Evolutionary conservation across 2,888 invertebrate species (phyloP).

Genomic region (Nezara viridula): DNA sequence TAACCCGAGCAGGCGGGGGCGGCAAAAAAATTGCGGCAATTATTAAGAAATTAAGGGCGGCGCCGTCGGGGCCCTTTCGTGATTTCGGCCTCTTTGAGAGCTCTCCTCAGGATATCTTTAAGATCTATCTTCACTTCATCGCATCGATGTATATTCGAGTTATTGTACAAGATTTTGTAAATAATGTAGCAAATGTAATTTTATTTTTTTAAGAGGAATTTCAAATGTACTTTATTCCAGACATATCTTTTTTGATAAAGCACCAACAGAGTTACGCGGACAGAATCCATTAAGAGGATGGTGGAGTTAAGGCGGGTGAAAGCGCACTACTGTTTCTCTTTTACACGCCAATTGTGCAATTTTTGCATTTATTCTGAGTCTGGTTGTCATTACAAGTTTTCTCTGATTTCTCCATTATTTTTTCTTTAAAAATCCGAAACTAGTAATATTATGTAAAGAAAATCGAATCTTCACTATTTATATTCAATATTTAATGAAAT

Average conservation of each 20-base stretch:
- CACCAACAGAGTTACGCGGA: background rate
- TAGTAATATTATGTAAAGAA: no score
- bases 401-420: no score
- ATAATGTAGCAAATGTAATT: background rate
- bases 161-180: background rate
- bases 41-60: conserved; percentile 53
- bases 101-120: background rate
- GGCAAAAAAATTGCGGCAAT: conserved; percentile 25
- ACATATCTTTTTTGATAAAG: background rate
- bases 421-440: no score
- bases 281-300: background rate
- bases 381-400: background rate
- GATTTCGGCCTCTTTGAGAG: conserved; percentile 49
- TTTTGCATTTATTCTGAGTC: background rate
- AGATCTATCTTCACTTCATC: background rate
- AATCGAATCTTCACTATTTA: no score
- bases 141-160: background rate
- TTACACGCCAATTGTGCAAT: conserved; percentile 43
- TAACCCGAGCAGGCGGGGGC: conserved; percentile 54
- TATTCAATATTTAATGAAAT: no score
- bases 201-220: no score
- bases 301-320: conserved; percentile 1
- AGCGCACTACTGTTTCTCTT: conserved; percentile 36
- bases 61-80: conserved; percentile 40
- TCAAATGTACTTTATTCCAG: no score